A percentile compares a stretch with the other conserved stretches of the same genome.
phyloP scores from a whole-genome alignment of 2,113 vertebrate genomes.

The Zosterops pallidus region DNA sequence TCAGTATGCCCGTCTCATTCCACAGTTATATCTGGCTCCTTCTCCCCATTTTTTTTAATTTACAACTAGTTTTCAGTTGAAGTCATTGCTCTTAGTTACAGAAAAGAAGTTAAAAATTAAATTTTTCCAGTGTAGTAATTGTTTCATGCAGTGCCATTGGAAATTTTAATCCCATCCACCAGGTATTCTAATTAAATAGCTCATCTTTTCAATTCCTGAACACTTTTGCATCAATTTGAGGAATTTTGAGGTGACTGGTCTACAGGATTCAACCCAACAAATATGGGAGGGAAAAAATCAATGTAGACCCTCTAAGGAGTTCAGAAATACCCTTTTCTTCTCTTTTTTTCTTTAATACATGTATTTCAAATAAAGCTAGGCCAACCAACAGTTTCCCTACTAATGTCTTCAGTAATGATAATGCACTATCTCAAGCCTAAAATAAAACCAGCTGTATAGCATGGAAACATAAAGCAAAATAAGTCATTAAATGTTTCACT shows the following conservation, averaged over 20 bases:
- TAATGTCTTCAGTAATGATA: neutral
- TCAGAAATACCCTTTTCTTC: neutral
- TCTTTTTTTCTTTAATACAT: neutral
- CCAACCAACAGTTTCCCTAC: neutral
- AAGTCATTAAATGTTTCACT: neutral
- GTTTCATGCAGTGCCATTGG: neutral
- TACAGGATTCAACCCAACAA: neutral
- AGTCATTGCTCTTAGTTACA: neutral
- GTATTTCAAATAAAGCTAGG: neutral
- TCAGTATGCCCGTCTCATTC: neutral
- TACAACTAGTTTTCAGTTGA: neutral
- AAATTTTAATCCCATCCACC: neutral
- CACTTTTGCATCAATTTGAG: neutral
- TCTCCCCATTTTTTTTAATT: neutral
- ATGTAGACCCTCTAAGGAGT: neutral
- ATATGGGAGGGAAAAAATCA: neutral
- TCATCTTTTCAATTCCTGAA: neutral
- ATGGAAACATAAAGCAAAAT: neutral
- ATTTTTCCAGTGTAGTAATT: neutral
- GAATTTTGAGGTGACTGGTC: neutral
- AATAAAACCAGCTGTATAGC: neutral
- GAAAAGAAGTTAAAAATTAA: neutral
- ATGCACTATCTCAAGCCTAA: neutral
- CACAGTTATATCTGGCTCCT: neutral
- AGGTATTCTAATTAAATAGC: neutral